Conservation (phyloP, 2,888 invertebrate genomes). For the Pyralis farinalis region DNA sequence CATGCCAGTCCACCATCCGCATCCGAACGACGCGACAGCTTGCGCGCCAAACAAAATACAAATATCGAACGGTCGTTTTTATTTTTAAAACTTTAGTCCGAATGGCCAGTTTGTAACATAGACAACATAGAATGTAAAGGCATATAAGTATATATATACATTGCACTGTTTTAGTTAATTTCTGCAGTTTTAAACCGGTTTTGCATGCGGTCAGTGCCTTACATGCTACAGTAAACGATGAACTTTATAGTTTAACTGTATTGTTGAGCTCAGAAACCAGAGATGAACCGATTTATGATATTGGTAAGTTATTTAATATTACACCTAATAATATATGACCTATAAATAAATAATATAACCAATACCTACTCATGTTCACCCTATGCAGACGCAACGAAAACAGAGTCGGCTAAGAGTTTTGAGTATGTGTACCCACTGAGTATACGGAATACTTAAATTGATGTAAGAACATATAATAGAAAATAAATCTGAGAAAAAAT, state of each 20-base stretch:
- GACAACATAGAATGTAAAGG: conserved; percentile 26
- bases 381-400: too few relatives aligned
- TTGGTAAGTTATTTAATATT: conserved; percentile 32
- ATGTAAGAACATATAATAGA: too few relatives aligned
- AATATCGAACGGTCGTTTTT: conserved; percentile 16
- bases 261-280: conserved; percentile 22
- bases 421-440: too few relatives aligned
- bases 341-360: too few relatives aligned
- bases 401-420: too few relatives aligned
- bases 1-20: conserved; percentile 53
- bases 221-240: conserved; percentile 37
- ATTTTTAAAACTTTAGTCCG: conserved; percentile 13
- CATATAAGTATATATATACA: conserved; percentile 13
- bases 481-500: too few relatives aligned
- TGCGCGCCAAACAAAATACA: conserved; percentile 24
- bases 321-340: too few relatives aligned
- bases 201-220: conserved; percentile 38
- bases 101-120: conserved; percentile 14
- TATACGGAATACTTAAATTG: too few relatives aligned
- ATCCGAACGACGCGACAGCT: conserved; percentile 36
- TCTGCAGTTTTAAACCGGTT: conserved; percentile 33
- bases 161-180: conserved; percentile 10
- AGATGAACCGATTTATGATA: conserved; percentile 28
- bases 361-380: too few relatives aligned
- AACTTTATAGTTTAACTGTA: conserved; percentile 33